These are phyloP conservation scores for Cataglyphis livida DNA, from an alignment of 2,888 invertebrate species.

Conservation along the genomic window DNA sequence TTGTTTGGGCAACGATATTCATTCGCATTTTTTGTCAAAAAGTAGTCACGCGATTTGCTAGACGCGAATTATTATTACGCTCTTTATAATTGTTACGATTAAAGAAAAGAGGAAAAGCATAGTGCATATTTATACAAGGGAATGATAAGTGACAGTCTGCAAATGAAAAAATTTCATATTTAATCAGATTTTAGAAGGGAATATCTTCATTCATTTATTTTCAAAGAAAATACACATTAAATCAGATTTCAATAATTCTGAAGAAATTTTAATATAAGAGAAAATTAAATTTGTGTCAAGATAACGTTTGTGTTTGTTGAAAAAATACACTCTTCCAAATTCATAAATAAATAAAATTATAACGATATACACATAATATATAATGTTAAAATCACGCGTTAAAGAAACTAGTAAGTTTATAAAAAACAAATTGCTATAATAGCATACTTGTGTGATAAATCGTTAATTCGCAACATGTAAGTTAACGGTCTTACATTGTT, in stretches of 20 bases:
- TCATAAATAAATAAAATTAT: background rate
- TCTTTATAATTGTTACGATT: background rate
- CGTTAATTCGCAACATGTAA: conserved; percentile 51
- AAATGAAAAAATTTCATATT: background rate
- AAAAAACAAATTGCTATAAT: conserved; percentile 1
- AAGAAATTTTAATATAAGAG: background rate
- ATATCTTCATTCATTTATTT: background rate
- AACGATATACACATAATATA: background rate
- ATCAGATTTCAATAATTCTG: conserved; percentile 1
- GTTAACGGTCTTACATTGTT: conserved; percentile 40
- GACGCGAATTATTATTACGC: background rate
- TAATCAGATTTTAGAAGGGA: background rate
- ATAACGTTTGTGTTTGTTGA: background rate
- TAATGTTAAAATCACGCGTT: background rate
- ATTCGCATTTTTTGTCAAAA: conserved; percentile 34
- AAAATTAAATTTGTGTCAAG: background rate
- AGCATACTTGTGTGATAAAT: conserved; percentile 31
- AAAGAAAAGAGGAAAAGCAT: background rate
- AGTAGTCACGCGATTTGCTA: conserved; percentile 16
- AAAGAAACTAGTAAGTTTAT: conserved; percentile 25
- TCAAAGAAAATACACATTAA: background rate
- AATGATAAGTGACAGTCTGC: background rate
- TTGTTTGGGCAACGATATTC: conserved; percentile 36
- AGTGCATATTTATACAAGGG: background rate
- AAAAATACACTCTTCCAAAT: background rate